These are phyloP conservation scores for Semicossyphus pulcher DNA, from an alignment of 2,113 vertebrate genomes.

Conservation along the genomic window DNA sequence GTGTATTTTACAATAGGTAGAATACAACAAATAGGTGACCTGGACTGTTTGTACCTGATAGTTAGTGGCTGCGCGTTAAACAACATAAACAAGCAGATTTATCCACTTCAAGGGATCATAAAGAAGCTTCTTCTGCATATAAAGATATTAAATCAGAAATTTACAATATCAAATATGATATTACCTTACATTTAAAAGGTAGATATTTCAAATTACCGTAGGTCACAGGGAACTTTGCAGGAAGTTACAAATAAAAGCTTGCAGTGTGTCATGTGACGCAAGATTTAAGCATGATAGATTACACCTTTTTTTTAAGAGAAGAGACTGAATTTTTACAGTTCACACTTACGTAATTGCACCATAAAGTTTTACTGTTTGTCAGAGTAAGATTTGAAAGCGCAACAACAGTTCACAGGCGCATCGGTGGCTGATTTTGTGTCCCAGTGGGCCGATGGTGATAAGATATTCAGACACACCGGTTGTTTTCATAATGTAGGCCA, in stretches of 20 bases:
- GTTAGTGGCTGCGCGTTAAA: too few relatives aligned
- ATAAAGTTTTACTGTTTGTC: slow-evolving; percentile 29
- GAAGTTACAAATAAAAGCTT: slow-evolving; percentile 1
- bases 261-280: background rate
- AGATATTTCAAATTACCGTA: too few relatives aligned
- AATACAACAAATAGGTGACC: background rate
- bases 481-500: slow-evolving; percentile 13
- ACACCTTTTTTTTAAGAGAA: background rate
- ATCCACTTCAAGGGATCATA: too few relatives aligned
- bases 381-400: background rate
- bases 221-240: background rate
- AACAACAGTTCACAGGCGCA: slow-evolving; percentile 16
- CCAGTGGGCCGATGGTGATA: slow-evolving; percentile 7
- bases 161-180: too few relatives aligned
- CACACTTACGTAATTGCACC: slow-evolving; percentile 11
- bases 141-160: too few relatives aligned
- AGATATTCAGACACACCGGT: slow-evolving; percentile 11
- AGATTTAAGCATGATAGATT: background rate
- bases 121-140: too few relatives aligned
- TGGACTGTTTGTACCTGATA: too few relatives aligned
- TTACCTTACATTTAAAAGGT: too few relatives aligned
- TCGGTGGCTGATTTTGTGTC: background rate
- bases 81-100: too few relatives aligned
- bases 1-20: background rate
- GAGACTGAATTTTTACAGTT: background rate